Evolutionary conservation across 2,888 invertebrate species (phyloP), one percentile per base, ranked within the genome.

Genomic region (Chromoteleia sp.): DNA sequence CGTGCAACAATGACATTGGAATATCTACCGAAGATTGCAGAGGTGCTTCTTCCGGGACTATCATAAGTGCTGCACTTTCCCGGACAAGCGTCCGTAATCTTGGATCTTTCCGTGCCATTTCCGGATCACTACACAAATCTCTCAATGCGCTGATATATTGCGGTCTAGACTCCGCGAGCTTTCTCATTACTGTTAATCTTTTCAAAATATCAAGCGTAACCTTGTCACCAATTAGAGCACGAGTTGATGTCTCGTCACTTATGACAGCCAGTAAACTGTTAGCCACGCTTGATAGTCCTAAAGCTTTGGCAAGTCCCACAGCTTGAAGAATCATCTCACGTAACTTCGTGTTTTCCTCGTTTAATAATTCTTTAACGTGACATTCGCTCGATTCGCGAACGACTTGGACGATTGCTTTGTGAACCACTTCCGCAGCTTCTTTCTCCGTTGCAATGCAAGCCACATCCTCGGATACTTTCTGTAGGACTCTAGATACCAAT

Each of bases 1-100:
- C 93, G 84, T 94, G 93, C 73, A 96, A 93, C 21, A 96, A 91
- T 71, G 94, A 94, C 2, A 94, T 91, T 10, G 96, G 96, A n/a
- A 96, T 94, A 81, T 96, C 95, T 80, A 93, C 94, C 0, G 96
- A 96, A 39, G 94, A 94, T 85, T 94, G 90, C 10, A 95, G 86
- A 2, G 94, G 93, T 1, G 92, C 91, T 84, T 94, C 94, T 89
- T 95, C 94, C 0, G 95, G 94, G 21, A 94, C 93, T 14, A 95
- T 94, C 93, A 96, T 94, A 21, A 96, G 91, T 4, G 94, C 94
- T 1, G 95, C 96, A 89, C 96, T 96, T 89, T 96, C 95, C 85
- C 95, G 92, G 0, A 96, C 95, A 56, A 96, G 92, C 87, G 95
- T 95, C 56, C 96, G 93, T 17, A 96, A 92, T 80, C 94, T 93